These are phyloP conservation scores for Sandelia bainsii DNA, from an alignment of 2,797 vertebrate species.

Conservation along the genomic window DNA sequence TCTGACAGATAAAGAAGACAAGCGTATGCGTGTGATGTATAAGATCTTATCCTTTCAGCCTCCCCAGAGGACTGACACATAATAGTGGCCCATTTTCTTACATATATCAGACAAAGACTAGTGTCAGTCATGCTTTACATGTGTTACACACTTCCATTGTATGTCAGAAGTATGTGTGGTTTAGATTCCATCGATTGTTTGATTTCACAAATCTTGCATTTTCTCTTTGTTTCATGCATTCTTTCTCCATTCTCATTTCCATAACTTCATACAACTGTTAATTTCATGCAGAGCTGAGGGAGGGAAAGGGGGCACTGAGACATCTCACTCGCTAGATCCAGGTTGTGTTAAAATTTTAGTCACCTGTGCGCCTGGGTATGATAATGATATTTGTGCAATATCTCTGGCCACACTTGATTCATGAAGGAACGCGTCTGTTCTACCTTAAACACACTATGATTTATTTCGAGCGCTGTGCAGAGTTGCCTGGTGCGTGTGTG, in stretches of 20 bases:
- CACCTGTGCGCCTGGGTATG: constrained; percentile 32
- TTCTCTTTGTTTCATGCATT: constrained; percentile 36
- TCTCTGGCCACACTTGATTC: constrained; percentile 55
- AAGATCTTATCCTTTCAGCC: constrained; percentile 55
- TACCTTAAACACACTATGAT: constrained; percentile 60
- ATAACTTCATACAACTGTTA: constrained; percentile 56
- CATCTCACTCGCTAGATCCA: constrained; percentile 34
- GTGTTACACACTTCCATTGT: constrained; percentile 6
- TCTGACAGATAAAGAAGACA: constrained; percentile 61
- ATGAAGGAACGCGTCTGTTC: constrained; percentile 39
- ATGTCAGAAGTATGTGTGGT: constrained; percentile 17
- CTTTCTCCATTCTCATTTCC: constrained; percentile 50
- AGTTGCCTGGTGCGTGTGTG: constrained; percentile 23
- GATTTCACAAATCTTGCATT: constrained; percentile 3
- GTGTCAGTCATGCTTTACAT: constrained; percentile 31
- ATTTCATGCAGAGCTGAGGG: constrained; percentile 27
- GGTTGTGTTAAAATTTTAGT: constrained; percentile 42
- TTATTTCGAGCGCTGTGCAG: constrained; percentile 29
- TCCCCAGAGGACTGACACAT: constrained; percentile 61
- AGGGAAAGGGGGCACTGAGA: constrained; percentile 31
- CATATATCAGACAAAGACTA: constrained; percentile 26
- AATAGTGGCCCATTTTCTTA: constrained; percentile 57
- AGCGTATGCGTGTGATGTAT: neutral
- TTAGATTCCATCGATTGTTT: constrained; percentile 11
- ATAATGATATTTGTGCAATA: constrained; percentile 44